phyloP scores from a whole-genome alignment of 2,113 vertebrate genomes.

The Furnarius figulus region DNA sequence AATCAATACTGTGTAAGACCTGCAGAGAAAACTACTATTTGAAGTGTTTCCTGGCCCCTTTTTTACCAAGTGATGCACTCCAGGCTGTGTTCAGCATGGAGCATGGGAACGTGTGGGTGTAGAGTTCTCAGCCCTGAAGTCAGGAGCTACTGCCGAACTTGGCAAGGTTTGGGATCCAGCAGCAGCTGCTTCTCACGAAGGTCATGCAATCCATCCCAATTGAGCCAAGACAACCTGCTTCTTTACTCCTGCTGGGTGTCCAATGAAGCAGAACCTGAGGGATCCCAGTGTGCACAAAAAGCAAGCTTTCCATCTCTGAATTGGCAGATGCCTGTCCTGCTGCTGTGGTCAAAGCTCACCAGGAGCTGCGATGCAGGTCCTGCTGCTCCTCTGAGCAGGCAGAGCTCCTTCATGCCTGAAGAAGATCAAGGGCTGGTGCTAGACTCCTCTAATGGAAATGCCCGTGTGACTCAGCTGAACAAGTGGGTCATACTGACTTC shows the following conservation, averaged over 20 bases:
- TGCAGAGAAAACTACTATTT: neutral
- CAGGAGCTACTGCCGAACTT: neutral
- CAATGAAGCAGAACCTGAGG: neutral
- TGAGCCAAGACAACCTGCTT: neutral
- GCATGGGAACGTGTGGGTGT: neutral
- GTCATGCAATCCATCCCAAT: neutral
- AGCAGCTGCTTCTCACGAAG: neutral
- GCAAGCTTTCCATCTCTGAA: neutral
- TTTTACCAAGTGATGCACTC: accelerated
- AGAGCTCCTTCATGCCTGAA: neutral
- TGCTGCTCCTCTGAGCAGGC: neutral
- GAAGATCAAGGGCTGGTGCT: neutral
- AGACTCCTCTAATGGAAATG: neutral
- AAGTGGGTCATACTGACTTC: neutral
- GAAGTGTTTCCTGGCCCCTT: neutral
- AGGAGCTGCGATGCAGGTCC: neutral
- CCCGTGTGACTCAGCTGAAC: neutral
- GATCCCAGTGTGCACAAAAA: neutral
- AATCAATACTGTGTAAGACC: neutral
- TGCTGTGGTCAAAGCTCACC: neutral
- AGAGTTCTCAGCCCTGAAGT: neutral
- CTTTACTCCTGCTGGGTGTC: neutral
- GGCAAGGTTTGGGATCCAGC: neutral
- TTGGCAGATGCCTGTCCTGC: neutral
- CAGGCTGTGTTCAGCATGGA: neutral